Evolutionary conservation across 2,797 vertebrate species (phyloP).

Genomic region (Anas georgica): DNA sequence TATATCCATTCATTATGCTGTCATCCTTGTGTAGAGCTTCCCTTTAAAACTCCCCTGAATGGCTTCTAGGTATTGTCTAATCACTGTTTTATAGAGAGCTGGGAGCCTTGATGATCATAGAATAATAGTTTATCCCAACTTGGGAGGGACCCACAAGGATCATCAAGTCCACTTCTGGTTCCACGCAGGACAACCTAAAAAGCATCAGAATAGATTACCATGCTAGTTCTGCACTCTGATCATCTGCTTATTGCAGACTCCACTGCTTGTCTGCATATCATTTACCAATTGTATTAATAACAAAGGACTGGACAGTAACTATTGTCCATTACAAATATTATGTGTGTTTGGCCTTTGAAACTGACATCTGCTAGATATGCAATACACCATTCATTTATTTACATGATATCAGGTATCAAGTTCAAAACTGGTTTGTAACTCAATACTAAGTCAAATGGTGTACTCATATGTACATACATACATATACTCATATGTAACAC

Average conservation of each 20-base stretch:
- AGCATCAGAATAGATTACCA: too few species aligned
- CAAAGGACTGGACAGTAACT: neutral
- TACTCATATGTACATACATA: too few species aligned
- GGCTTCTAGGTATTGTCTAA: neutral
- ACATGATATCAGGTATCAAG: neutral
- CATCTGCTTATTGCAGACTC: neutral
- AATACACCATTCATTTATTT: neutral
- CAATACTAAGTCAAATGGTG: neutral
- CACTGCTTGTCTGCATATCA: neutral
- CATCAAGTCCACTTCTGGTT: neutral
- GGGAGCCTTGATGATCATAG: neutral
- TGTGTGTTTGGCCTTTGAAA: neutral
- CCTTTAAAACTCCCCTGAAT: neutral
- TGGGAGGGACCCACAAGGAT: neutral
- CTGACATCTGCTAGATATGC: neutral
- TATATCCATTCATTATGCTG: neutral
- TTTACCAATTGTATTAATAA: neutral
- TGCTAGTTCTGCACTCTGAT: neutral
- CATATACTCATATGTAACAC: neutral
- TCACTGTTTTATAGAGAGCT: neutral
- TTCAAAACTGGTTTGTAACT: neutral
- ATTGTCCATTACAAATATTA: neutral
- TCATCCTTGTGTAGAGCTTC: neutral
- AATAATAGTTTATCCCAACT: neutral
- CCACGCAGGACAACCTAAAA: too few species aligned